A percentile compares a stretch with the other conserved stretches of the same genome.
Evolutionary conservation across 37 sponge, comb jelly and placozoan species (phyloP).

Genomic region (Geodia barretti): DNA sequence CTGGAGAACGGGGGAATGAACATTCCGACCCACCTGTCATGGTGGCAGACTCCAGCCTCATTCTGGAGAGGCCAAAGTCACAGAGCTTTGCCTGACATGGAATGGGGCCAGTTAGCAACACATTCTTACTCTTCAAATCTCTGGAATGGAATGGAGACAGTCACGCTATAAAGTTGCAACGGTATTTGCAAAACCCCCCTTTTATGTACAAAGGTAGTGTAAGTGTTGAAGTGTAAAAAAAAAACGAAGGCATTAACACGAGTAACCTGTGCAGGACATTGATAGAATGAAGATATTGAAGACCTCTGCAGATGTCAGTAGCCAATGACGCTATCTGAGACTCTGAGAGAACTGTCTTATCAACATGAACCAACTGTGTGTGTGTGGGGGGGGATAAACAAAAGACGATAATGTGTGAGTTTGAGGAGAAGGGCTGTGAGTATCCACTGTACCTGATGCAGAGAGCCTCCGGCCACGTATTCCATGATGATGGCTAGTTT

Average conservation of each 20-base stretch:
- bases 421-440: neutral
- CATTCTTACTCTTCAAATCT: conserved; percentile 85
- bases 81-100: conserved; percentile 85
- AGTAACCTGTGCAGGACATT: conserved; percentile 84
- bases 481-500: conserved; percentile 85
- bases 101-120: conserved; percentile 52
- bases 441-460: conserved; percentile 34
- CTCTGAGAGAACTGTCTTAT: conserved; percentile 11
- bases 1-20: too few relatives aligned
- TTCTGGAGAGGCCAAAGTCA: conserved; percentile 87
- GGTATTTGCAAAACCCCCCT: too few relatives aligned
- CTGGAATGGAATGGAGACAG: conserved; percentile 30
- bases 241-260: too few relatives aligned
- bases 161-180: too few relatives aligned
- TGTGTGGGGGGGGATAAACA: neutral
- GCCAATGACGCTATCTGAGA: conserved; percentile 33
- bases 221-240: too few relatives aligned
- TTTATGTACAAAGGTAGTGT: conserved; percentile 68
- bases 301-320: conserved; percentile 55
- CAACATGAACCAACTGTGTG: conserved; percentile 40
- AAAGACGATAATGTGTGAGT: neutral
- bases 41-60: conserved; percentile 85
- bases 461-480: conserved; percentile 75
- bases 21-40: conserved; percentile 62
- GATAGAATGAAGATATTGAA: conserved; percentile 87